phyloP scores from a whole-genome alignment of 2,113 vertebrate genomes.

The Echinops telfairi region DNA sequence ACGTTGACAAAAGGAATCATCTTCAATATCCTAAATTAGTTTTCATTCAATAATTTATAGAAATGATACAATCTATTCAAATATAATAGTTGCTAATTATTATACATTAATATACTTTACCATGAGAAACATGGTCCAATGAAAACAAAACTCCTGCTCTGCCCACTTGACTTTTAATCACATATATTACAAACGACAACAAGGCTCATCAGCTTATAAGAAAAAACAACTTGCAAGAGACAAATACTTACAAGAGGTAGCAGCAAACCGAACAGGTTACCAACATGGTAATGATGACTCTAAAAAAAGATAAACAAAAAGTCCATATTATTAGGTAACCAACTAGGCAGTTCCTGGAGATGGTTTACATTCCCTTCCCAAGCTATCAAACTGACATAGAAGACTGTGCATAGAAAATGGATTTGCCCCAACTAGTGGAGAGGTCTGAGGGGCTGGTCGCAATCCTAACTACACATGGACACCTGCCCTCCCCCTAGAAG shows the following conservation, averaged over 20 bases:
- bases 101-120: not conserved
- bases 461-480: no score
- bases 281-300: constrained; percentile 98
- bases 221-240: constrained; percentile 56
- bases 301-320: constrained; percentile 82
- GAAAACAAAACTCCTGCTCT: constrained; percentile 12
- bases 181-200: not conserved
- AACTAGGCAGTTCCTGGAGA: not conserved
- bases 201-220: not conserved
- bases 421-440: not conserved
- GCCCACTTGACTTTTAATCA: not conserved
- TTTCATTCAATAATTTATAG: not conserved
- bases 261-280: constrained; percentile 97
- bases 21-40: not conserved
- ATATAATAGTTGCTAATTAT: not conserved
- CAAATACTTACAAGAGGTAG: constrained; percentile 98
- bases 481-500: no score
- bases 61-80: not conserved
- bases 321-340: constrained; percentile 31
- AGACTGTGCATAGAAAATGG: not conserved
- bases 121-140: not conserved
- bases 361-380: not conserved
- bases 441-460: no score
- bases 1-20: not conserved
- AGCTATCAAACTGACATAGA: not conserved